Evolutionary conservation across 2,888 invertebrate species (phyloP).

Genomic region (Ceratothoa steindachneri): DNA sequence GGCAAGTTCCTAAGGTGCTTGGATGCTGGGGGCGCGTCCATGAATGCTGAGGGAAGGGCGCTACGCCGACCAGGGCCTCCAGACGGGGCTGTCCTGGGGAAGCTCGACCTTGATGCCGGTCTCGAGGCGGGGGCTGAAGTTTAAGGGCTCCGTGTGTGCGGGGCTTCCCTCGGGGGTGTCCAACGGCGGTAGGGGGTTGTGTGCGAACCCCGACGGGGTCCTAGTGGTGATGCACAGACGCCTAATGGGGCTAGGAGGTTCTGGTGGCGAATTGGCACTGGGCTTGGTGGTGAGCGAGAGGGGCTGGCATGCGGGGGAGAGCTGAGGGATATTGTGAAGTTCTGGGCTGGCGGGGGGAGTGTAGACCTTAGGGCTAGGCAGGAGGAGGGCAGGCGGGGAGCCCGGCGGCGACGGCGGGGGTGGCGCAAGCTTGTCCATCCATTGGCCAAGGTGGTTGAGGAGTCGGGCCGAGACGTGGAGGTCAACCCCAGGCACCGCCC

Average conservation of each 20-base stretch:
- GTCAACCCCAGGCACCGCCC: conserved; percentile 37
- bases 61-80: conserved; percentile 4
- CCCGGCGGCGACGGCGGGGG: conserved; percentile 20
- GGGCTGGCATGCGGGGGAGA: background rate
- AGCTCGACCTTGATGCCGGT: conserved; percentile 2
- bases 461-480: conserved; percentile 51
- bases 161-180: background rate
- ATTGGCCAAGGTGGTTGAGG: conserved; percentile 59
- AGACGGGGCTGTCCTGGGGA: conserved; percentile 3
- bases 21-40: no score
- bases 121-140: background rate
- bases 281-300: background rate
- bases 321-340: background rate
- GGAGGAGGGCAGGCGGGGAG: conserved; percentile 19
- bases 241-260: background rate
- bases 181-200: background rate
- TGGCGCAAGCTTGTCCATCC: conserved; percentile 59
- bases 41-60: no score
- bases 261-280: background rate
- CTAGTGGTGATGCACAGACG: no score
- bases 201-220: background rate
- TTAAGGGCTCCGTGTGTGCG: background rate
- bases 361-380: conserved; percentile 29
- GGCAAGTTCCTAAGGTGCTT: no score
- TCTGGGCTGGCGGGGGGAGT: conserved; percentile 45